Percentiles rank a stretch among this genome's conserved stretches.
These are phyloP conservation scores for Porites lobata DNA, from an alignment of 92 coral and sea anemone species.

Conservation along the genomic window DNA sequence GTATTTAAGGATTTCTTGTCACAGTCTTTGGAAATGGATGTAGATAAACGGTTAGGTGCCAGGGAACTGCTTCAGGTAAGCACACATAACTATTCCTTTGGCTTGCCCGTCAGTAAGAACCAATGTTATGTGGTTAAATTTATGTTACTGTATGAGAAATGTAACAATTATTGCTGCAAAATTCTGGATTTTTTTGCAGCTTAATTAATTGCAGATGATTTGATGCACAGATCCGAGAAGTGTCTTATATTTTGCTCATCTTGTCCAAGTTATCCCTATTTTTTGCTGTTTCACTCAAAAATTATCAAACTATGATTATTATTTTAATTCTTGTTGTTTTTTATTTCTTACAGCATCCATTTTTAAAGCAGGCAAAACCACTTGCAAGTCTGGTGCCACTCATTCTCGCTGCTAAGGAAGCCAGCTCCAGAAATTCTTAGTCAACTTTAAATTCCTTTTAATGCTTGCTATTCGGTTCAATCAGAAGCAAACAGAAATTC, in stretches of 20 bases:
- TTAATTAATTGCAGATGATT: too few species aligned
- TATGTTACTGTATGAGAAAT: too few species aligned
- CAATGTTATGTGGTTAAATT: too few species aligned
- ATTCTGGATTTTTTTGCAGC: too few species aligned
- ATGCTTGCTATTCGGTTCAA: neutral
- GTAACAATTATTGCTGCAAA: too few species aligned
- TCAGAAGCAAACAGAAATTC: conserved; percentile 31
- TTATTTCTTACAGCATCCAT: conserved; percentile 89
- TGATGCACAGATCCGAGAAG: too few species aligned
- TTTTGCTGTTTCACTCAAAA: too few species aligned
- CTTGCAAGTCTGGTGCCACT: conserved; percentile 98
- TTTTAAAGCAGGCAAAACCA: conserved; percentile 98
- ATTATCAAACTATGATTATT: neutral
- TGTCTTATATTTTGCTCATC: too few species aligned
- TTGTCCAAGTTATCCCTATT: too few species aligned
- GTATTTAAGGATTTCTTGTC: conserved; percentile 99
- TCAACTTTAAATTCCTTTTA: conserved; percentile 2
- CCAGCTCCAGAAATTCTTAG: conserved; percentile 83
- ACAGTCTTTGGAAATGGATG: conserved; percentile 99
- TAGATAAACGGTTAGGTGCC: conserved; percentile 93
- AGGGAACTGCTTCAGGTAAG: conserved; percentile 92
- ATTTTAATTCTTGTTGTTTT: neutral
- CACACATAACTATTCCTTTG: neutral
- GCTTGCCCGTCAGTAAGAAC: neutral
- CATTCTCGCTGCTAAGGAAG: conserved; percentile 98